Evolutionary conservation across 1,140 invertebrate genomes (phyloP).

Genomic region (Drosophila mayri): DNA sequence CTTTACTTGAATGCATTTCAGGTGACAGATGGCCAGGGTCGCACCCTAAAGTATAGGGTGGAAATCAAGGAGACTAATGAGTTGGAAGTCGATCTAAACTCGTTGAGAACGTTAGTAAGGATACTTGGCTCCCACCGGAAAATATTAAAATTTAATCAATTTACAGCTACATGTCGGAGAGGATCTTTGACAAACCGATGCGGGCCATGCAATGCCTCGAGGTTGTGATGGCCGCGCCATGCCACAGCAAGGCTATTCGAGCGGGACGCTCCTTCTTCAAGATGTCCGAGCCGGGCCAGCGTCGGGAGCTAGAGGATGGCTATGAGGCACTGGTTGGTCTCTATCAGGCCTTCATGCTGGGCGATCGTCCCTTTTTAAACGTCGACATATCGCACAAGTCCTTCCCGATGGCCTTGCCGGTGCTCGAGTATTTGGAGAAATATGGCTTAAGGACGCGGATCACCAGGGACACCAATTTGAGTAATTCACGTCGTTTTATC

Average conservation of each 20-base stretch:
- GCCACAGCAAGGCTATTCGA: conserved; percentile 86
- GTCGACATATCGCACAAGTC: conserved; percentile 91
- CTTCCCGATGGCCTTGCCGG: conserved; percentile 86
- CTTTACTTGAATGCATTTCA: conserved; percentile 15
- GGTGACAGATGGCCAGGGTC: conserved; percentile 55
- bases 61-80: conserved; percentile 86
- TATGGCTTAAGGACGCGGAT: conserved; percentile 7
- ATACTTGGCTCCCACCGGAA: too few species aligned
- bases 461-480: neutral
- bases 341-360: conserved; percentile 91
- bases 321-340: conserved; percentile 90
- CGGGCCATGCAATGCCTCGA: conserved; percentile 92
- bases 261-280: conserved; percentile 85
- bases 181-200: conserved; percentile 86
- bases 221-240: conserved; percentile 88
- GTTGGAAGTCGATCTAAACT: conserved; percentile 86
- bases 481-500: neutral
- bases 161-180: conserved; percentile 73
- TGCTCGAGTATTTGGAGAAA: conserved; percentile 84
- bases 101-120: conserved; percentile 84
- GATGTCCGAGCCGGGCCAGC: conserved; percentile 43
- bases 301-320: conserved; percentile 86
- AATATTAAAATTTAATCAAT: neutral
- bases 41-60: conserved; percentile 86
- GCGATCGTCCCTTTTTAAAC: conserved; percentile 89